Base-by-base conservation (phyloP, 2,113 vertebrate species). In the Sorex araneus region DNA sequence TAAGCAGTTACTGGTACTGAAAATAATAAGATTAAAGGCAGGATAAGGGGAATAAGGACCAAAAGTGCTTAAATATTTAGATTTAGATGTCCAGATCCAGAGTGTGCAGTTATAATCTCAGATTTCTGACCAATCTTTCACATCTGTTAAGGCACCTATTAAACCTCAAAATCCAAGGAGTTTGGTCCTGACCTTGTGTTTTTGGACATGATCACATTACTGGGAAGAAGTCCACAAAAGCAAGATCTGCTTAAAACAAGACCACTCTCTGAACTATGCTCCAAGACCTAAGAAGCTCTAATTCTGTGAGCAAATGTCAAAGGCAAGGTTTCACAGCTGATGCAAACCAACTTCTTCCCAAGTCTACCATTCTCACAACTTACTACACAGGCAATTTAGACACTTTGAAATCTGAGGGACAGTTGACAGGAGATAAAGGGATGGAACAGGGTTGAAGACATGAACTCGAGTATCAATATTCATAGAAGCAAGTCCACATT, bases 41-140 rank as follows among this genome's bases (percentile, higher is more conserved):
- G 50, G 21, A 80, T n/a, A 2, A 74, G 3, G 34, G 18, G 13
- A 85, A 93, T 34, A 18, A 25, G 43, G 67, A 80, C 23, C n/a
- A 60, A 45, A 67, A 8, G 9, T 74, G 47, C 13, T 50, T 50
- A 50, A 54, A 32, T 28, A 16, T 79, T 9, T 50, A 79, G 15
- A 27, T 76, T 27, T 36, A 84, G 50, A 64, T 77, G 19, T 89
- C 66, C 73, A 84, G 34, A 45, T 43, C 2, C 30, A 66, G 84
- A 71, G 67, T 40, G 78, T 54, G 15, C 32, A 64, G 21, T 78
- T 50, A 54, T 6, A 36, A 73, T 77, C 81, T 70, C 73, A 84
- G 77, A 91, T 77, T 70, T 70, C 63, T 70, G 54, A 84, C 30
- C 64, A 85, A 71, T 47, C 70, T 36, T 70, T 84, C 28, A 70